Evolutionary conservation across 2,888 invertebrate species (phyloP), one percentile per base, ranked within the genome.

Genomic region (Chrysolina americana): DNA sequence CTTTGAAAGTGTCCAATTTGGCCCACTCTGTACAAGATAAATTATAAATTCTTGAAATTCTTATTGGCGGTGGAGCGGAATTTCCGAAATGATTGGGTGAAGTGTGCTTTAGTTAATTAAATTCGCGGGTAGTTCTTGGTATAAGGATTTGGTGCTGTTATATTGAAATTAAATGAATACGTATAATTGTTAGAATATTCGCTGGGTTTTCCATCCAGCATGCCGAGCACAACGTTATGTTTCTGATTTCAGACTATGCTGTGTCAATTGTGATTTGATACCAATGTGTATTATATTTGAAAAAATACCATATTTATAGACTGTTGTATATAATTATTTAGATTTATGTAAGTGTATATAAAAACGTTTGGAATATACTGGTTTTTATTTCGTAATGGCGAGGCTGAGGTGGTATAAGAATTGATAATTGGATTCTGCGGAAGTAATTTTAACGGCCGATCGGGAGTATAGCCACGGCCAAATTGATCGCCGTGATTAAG

Each of bases 281-380:
- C 66, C 65, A 10, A 23, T 28, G 44, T 47, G 48, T 66, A 48
- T 66, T 66, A 28, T 41, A 36, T 17, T 41, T 53, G 13, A 11
- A 68, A 53, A 53, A 21, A 53, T 21, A 19, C 19, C 21, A 53
- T 68, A 50, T 53, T 36, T 53, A 68, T 68, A 53, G 48, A 68
- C 68, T 36, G 28, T 66, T 68, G 68, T 68, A 68, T 41, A 68
- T 66, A 66, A 19, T 15, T 68, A 65, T 15, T 47, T 65, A 53
- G 53, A 21, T 15, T 53, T 53, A 15, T 15, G 36, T 19, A 66
- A 15, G 19, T 65, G 66, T 66, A 66, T 41, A 68, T 68, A 68
- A 68, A 68, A 19, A 53, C 10, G 53, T 65, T 50, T 28, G 50
- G 10, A 50, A 47, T 23, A 65, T 23, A 36, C 9, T 48, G 17